Evolutionary conservation across 2,888 invertebrate species (phyloP), one percentile per base, ranked within the genome.

Genomic region (Machimus rusticus): DNA sequence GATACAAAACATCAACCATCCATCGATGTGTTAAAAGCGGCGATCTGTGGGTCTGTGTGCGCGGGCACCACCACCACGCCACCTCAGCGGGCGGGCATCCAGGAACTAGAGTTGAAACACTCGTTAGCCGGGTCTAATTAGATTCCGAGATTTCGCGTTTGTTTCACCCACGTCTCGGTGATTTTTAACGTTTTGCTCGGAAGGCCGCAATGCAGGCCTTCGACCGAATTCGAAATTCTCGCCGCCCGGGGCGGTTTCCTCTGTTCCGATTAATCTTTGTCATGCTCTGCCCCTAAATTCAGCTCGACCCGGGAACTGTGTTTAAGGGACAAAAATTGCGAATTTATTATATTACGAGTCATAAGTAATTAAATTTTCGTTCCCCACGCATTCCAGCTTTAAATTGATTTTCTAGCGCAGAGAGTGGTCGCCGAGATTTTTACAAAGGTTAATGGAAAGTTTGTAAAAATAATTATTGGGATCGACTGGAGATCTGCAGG

Each of bases 321-420:
- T 77, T 34, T 43, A 66, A 78, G 87, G 87, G 87, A 87, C 86
- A 87, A 87, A 87, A 86, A 87, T 87, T 88, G 87, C 86, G 87
- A 88, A 86, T 88, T 88, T 88, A 88, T 88, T 87, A 84, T 76
- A 88, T 88, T 88, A 86, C 57, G 74, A 86, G 86, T 86, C 79
- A 81, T 88, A 86, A 87, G 86, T 88, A 88, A 88, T 88, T 82
- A 84, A 55, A 87, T 88, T 88, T 46, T 88, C 82, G 87, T 51
- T 74, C 51, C 79, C 77, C 43, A 57, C 78, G 82, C 43, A 79
- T 88, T 86, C 81, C 39, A 87, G 81, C 28, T 87, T 88, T 88
- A 87, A 88, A 88, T 78, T 86, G 88, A 88, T 88, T 88, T 87
- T 87, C 86, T 79, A 74, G 76, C 81, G 46, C 86, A 86, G 76